phyloP scores from a whole-genome alignment of 2,797 vertebrate species.

The Serranus cabrilla region DNA sequence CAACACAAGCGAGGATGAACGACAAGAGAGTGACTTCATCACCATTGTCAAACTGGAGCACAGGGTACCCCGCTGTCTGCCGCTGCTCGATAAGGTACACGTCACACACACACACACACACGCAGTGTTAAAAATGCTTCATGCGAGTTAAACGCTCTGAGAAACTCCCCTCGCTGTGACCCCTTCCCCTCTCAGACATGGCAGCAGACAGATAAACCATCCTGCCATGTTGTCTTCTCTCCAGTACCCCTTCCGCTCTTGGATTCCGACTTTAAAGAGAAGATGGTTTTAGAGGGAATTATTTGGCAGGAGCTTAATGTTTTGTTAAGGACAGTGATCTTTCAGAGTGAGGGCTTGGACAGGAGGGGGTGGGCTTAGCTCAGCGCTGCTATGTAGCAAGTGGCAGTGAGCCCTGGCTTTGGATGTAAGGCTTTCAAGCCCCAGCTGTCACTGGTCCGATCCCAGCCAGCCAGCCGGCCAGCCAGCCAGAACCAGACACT shows the following conservation, averaged over 20 bases:
- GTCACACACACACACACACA: constrained; percentile 12
- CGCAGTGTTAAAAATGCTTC: not conserved
- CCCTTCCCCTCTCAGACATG: constrained; percentile 42
- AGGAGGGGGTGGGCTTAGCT: constrained; percentile 71
- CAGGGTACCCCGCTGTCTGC: constrained; percentile 91
- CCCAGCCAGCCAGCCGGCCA: constrained; percentile 66
- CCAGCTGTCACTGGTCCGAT: constrained; percentile 82
- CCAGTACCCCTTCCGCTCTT: constrained; percentile 62
- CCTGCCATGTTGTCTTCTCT: constrained; percentile 51
- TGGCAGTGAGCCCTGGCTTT: constrained; percentile 81
- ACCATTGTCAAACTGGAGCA: constrained; percentile 97
- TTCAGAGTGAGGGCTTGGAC: constrained; percentile 68
- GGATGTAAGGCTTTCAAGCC: constrained; percentile 78
- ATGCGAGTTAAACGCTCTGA: constrained; percentile 27
- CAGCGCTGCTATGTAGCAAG: constrained; percentile 74
- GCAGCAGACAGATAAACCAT: constrained; percentile 57
- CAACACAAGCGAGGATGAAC: constrained; percentile 97
- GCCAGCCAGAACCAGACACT: constrained; percentile 74
- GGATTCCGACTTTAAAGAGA: constrained; percentile 71
- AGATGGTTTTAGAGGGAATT: constrained; percentile 64
- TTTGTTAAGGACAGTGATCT: constrained; percentile 75
- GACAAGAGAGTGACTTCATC: constrained; percentile 92
- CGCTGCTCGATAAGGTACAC: constrained; percentile 93
- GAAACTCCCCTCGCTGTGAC: constrained; percentile 61
- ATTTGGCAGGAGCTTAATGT: constrained; percentile 76